These are phyloP conservation scores for Pterocles orientalis DNA, from an alignment of 2,113 vertebrate genomes.

Conservation along the genomic window DNA sequence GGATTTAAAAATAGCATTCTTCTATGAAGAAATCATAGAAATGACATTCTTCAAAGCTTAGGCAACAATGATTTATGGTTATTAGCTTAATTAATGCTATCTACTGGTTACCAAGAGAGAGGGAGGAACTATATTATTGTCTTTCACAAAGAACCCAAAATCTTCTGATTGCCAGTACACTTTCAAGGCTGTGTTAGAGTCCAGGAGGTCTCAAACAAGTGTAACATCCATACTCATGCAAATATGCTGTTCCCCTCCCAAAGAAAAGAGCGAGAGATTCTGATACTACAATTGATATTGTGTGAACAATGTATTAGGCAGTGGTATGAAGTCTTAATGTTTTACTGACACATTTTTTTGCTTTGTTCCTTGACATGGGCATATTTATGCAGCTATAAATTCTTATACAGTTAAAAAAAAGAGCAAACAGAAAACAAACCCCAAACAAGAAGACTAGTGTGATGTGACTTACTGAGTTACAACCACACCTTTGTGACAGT, in stretches of 20 bases:
- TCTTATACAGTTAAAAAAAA: not conserved
- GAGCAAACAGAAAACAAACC: accelerated
- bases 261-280: not conserved
- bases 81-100: not conserved
- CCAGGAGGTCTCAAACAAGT: not conserved
- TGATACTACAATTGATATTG: not conserved
- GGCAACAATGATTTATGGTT: not conserved
- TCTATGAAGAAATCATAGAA: not conserved
- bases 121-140: not conserved
- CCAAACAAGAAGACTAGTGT: not conserved
- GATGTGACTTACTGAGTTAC: not conserved
- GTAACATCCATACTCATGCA: not conserved
- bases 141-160: not conserved
- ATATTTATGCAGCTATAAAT: not conserved
- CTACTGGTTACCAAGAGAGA: not conserved
- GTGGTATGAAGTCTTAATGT: not conserved
- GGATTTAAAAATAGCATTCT: not conserved
- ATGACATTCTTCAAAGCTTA: not conserved
- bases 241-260: not conserved
- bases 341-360: not conserved
- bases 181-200: not conserved
- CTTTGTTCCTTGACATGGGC: not conserved
- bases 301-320: not conserved
- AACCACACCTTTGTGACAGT: not conserved
- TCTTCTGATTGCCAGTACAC: not conserved